Conservation (phyloP, 2,797 vertebrate genomes). For the Eremophila alpestris region DNA sequence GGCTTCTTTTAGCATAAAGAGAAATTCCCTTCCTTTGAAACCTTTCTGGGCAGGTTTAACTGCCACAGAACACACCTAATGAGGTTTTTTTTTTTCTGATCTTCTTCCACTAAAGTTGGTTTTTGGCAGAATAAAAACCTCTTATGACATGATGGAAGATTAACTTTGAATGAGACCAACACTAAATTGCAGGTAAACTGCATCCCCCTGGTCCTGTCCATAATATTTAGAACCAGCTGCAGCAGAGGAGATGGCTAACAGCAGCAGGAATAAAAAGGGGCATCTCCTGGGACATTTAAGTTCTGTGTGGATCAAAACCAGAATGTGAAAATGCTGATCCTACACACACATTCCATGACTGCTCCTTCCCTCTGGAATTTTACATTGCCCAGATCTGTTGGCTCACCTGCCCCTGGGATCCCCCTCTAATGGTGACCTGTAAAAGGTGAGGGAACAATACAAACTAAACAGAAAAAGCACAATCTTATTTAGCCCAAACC, state of each 20-base stretch:
- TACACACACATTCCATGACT: neutral
- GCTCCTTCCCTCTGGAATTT: neutral
- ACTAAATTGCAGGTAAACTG: neutral
- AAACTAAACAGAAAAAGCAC: neutral
- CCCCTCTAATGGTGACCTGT: neutral
- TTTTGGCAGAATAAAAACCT: neutral
- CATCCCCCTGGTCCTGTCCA: neutral
- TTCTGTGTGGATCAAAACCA: neutral
- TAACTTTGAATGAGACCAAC: neutral
- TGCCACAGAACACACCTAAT: neutral
- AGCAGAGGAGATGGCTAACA: neutral
- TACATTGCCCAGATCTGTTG: neutral
- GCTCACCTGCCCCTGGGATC: neutral
- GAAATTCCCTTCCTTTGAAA: neutral
- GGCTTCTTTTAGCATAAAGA: neutral
- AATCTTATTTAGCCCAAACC: neutral
- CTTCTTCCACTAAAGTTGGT: neutral
- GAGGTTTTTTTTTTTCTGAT: neutral
- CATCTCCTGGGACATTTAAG: neutral
- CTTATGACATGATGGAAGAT: neutral
- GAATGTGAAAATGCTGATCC: neutral
- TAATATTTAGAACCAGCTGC: neutral
- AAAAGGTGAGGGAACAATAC: neutral
- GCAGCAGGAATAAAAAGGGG: neutral
- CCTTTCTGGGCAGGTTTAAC: neutral